phyloP scores from a whole-genome alignment of 2,113 vertebrate species.

The Petroica traversi region DNA sequence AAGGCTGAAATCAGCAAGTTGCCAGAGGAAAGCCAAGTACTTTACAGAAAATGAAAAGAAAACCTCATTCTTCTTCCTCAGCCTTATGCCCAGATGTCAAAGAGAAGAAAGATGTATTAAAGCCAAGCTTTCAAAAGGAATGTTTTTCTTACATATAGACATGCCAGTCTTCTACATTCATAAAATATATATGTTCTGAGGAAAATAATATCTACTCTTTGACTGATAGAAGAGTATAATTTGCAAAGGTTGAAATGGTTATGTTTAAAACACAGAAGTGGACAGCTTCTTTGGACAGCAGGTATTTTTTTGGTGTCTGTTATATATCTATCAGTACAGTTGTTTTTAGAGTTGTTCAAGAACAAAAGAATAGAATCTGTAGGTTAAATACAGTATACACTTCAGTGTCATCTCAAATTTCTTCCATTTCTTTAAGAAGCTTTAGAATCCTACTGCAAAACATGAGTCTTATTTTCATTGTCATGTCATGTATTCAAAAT shows the following conservation, averaged over 20 bases:
- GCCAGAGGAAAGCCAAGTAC: not conserved
- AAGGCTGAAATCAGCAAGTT: not conserved
- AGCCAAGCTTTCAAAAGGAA: not conserved
- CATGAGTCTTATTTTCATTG: not conserved
- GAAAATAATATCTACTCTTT: not conserved
- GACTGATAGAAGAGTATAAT: not conserved
- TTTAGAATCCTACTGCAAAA: not conserved
- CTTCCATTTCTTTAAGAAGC: not conserved
- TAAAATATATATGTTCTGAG: not conserved
- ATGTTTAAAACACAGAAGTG: not conserved
- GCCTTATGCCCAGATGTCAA: not conserved
- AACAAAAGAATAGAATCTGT: not conserved
- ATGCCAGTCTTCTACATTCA: not conserved
- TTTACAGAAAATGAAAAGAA: not conserved
- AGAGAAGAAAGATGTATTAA: not conserved
- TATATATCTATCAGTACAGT: not conserved
- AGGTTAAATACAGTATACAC: not conserved
- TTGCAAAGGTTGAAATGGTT: not conserved
- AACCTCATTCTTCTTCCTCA: not conserved
- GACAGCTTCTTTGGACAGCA: not conserved
- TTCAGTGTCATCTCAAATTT: not conserved
- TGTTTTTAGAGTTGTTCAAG: not conserved
- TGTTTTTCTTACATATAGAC: not conserved
- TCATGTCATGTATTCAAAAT: not conserved
- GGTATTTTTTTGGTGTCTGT: not conserved